Percentiles rank a stretch among this genome's conserved stretches.
phyloP scores from a whole-genome alignment of 2,888 invertebrate species.

The Atrina japonica region DNA sequence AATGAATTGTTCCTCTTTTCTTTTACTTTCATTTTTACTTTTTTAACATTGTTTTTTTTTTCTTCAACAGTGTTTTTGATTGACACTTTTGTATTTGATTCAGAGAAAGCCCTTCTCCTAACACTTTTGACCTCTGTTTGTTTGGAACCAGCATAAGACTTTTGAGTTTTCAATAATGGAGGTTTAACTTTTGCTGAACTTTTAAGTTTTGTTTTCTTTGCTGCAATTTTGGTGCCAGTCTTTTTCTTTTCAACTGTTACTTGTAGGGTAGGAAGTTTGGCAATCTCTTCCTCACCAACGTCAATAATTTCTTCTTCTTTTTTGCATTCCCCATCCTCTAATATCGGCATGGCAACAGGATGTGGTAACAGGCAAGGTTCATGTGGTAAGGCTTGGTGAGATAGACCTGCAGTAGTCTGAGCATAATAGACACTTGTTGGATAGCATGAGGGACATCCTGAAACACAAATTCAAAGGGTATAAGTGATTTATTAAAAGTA shows the following conservation, averaged over 20 bases:
- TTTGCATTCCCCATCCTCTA: constrained; percentile 23
- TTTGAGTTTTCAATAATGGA: too few species aligned
- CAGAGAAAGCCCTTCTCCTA: too few species aligned
- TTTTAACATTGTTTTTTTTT: constrained; percentile 7
- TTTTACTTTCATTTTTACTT: constrained; percentile 9
- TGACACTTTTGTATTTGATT: too few species aligned
- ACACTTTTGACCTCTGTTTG: too few species aligned
- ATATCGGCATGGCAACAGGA: constrained; percentile 9
- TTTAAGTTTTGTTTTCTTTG: constrained; percentile 25
- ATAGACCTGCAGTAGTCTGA: constrained; percentile 48
- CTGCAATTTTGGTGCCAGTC: neutral
- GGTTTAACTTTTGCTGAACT: too few species aligned
- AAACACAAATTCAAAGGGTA: constrained; percentile 22
- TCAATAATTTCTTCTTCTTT: constrained; percentile 55
- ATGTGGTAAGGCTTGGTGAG: constrained; percentile 48
- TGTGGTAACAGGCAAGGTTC: constrained; percentile 27
- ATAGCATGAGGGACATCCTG: constrained; percentile 57
- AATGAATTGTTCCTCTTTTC: constrained; percentile 7
- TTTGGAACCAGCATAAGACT: too few species aligned
- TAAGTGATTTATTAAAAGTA: too few species aligned
- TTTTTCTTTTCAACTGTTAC: constrained; percentile 5
- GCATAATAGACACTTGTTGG: constrained; percentile 53
- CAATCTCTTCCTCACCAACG: constrained; percentile 48
- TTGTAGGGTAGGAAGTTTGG: constrained; percentile 1
- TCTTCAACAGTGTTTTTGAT: constrained; percentile 1